Evolutionary conservation across 2,113 vertebrate species (phyloP).

Genomic region (Mastomys natalensis): DNA sequence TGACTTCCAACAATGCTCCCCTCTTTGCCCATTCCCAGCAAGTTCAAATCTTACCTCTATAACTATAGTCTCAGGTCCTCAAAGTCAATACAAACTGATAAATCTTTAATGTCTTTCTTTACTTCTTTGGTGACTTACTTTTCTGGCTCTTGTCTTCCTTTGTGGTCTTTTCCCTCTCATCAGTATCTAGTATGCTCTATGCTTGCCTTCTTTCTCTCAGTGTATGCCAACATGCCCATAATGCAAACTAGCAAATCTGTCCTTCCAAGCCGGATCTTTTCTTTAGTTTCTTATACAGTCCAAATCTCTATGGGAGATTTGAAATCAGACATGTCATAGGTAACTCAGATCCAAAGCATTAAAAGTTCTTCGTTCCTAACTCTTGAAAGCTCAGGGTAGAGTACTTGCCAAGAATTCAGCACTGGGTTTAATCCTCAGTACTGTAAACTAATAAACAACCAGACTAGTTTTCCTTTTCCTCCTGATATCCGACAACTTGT

Average conservation of each 20-base stretch:
- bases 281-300: not conserved
- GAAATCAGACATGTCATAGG: not conserved
- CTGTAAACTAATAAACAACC: not conserved
- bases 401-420: not conserved
- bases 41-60: not conserved
- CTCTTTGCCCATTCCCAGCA: not conserved
- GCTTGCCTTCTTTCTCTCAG: constrained; percentile 5
- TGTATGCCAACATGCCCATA: not conserved
- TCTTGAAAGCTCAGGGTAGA: not conserved
- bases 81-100: not conserved
- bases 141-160: not conserved
- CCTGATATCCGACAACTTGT: not conserved
- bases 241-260: not conserved
- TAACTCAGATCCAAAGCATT: constrained; percentile 11
- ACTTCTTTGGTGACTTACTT: constrained; percentile 17
- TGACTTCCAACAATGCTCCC: not conserved
- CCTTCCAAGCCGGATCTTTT: constrained; percentile 8
- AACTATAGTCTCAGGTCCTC: not conserved
- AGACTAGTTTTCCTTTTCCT: not conserved
- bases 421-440: not conserved
- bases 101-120: constrained; percentile 7
- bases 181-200: not conserved
- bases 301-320: not conserved
- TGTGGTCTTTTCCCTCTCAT: not conserved
- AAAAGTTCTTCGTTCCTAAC: not conserved